These are phyloP conservation scores for Phalangium opilio DNA, from an alignment of 2,888 invertebrate genomes.

Conservation along the genomic window DNA sequence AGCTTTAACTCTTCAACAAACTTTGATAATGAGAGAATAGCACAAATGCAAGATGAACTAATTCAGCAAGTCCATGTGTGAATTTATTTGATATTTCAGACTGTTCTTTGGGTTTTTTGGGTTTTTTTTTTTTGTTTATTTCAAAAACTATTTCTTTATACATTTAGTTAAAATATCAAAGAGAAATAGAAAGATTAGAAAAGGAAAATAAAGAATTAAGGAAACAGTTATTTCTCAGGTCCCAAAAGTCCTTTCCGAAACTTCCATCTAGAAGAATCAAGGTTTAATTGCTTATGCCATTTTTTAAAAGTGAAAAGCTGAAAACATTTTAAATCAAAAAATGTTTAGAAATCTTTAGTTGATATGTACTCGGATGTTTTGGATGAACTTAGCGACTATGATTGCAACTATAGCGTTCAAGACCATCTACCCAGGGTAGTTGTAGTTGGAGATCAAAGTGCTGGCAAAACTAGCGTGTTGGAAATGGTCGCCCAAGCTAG, in stretches of 20 bases:
- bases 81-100: no score
- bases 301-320: no score
- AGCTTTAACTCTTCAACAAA: constrained; percentile 3
- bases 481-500: constrained; percentile 95
- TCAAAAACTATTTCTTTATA: constrained; percentile 6
- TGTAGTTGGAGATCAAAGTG: constrained; percentile 98
- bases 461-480: constrained; percentile 95
- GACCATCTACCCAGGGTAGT: constrained; percentile 87
- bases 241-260: constrained; percentile 23
- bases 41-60: constrained; percentile 73
- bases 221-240: constrained; percentile 57
- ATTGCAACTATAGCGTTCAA: constrained; percentile 66
- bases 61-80: constrained; percentile 53
- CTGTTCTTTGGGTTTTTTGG: neutral
- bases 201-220: constrained; percentile 89
- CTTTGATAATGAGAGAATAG: constrained; percentile 42
- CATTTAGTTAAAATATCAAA: constrained; percentile 80
- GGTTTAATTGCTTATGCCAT: constrained; percentile 22
- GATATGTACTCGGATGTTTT: constrained; percentile 99
- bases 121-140: neutral
- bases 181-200: constrained; percentile 84
- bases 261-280: constrained; percentile 33
- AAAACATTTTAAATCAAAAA: constrained; percentile 16
- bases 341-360: constrained; percentile 67
- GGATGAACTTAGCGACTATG: constrained; percentile 80